Base-by-base conservation (phyloP, 2,888 invertebrate species). In the Lagria hirta region DNA sequence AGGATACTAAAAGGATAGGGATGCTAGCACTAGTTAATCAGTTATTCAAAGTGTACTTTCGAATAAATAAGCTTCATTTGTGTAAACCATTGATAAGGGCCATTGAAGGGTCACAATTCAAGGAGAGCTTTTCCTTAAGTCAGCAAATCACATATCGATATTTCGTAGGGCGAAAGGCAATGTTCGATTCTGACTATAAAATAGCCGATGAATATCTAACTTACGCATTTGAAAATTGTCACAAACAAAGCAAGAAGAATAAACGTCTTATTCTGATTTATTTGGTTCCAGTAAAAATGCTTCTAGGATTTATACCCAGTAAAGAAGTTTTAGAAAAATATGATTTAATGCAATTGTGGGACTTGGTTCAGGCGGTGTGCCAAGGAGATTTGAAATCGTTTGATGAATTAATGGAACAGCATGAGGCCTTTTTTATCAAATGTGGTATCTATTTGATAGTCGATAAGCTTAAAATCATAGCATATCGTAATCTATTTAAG, bases 381-480 rank as follows among this genome's bases (percentile, higher is more conserved):
- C 84, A 88, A 58, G 98, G 98, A 3, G 89, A 97, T 71, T 75
- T 98, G 8, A 77, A 83, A 49, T 80, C 82, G 37, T 85, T 97
- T 48, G 91, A 92, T 62, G 78, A 80, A 57, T 86, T 90, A 0
- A 86, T 97, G 78, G 83, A 85, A 47, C 80, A 82, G 30, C 86
- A 97, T 61, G 94, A 96, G 70, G 75, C 81, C 2, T 97, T 97
- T 71, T 95, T 99, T 61, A 96, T 98, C 41, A 86, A 84, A 60
- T 93, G 89, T 61, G 98, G 98, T n/a, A 95, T 99, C 58, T 99
- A 95, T 73, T 77, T 99, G 36, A 92, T 99, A 61, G 85, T 99
- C 10, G 98, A 99, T 66, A 97, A 97, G 69, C 75, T 99, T 5
- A 94, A 95, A 71, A 88, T 93, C 41, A 88, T 94, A 47, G 93